Evolutionary conservation across 2,797 vertebrate genomes (phyloP).

Genomic region (Capromys pilorides): DNA sequence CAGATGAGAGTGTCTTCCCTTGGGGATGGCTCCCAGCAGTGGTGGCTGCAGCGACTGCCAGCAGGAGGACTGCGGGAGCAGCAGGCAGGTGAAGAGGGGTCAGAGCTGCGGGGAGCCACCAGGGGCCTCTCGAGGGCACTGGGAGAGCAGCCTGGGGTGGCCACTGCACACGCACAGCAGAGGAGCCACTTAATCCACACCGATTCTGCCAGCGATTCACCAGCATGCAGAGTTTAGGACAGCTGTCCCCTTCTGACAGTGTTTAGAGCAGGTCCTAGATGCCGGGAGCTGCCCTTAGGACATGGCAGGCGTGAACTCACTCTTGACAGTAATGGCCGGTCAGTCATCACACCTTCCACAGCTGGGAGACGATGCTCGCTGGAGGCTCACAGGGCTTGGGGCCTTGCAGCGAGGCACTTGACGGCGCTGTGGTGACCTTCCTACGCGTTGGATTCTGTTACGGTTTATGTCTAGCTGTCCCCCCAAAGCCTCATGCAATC

Average conservation of each 20-base stretch:
- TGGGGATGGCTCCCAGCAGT: neutral
- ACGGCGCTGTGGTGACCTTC: neutral
- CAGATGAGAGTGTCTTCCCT: neutral
- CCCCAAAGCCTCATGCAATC: too few relatives aligned
- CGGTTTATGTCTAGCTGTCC: too few relatives aligned
- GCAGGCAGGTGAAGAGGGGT: neutral
- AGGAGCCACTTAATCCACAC: neutral
- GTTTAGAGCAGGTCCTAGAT: neutral
- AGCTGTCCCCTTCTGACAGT: neutral
- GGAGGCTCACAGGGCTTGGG: neutral
- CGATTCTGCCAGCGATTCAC: neutral
- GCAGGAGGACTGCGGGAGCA: neutral
- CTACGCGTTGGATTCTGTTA: too few relatives aligned
- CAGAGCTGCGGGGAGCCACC: neutral
- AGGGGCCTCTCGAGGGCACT: too few relatives aligned
- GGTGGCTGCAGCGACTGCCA: neutral
- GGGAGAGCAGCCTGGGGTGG: too few relatives aligned
- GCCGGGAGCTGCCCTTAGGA: neutral
- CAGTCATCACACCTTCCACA: neutral
- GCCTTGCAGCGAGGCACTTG: neutral
- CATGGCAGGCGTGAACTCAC: neutral
- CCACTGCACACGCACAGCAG: too few relatives aligned
- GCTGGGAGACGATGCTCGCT: neutral
- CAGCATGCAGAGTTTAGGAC: neutral
- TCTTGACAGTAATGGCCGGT: neutral